phyloP scores from a whole-genome alignment of 1,140 invertebrate genomes.

The Hestina assimilis region DNA sequence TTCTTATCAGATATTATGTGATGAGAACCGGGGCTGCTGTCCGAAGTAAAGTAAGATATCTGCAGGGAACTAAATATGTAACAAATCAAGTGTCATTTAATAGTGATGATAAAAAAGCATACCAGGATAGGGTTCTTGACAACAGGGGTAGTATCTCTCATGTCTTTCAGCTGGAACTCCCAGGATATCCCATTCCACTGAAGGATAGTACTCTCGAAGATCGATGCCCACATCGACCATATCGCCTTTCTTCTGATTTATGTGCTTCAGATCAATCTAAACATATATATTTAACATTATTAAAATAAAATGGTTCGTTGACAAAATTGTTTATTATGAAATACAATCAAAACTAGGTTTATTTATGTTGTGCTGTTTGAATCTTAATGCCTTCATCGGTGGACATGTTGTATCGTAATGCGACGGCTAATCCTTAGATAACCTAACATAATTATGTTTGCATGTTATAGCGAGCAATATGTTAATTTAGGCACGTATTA shows the following conservation, averaged over 20 bases:
- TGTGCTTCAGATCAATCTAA: constrained; percentile 95
- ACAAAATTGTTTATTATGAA: no score
- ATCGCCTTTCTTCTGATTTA: constrained; percentile 88
- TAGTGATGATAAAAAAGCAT: constrained; percentile 12
- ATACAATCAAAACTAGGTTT: no score
- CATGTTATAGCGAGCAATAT: no score
- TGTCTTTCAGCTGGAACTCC: constrained; percentile 94
- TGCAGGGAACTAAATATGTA: not conserved
- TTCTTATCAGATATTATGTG: no score
- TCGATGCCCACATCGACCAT: constrained; percentile 94
- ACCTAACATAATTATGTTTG: no score
- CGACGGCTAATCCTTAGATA: no score
- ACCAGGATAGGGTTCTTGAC: constrained; percentile 92
- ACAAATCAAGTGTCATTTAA: not conserved
- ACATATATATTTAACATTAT: constrained; percentile 7
- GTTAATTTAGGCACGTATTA: no score
- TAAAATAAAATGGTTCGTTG: not conserved
- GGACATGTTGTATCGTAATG: no score
- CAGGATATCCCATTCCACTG: constrained; percentile 98
- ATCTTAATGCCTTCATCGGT: no score
- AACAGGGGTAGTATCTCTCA: constrained; percentile 94
- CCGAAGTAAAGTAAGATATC: no score
- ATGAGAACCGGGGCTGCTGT: no score
- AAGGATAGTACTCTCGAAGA: constrained; percentile 95
- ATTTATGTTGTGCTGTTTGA: no score